phyloP scores from a whole-genome alignment of 37 sponge, comb jelly and placozoan genomes.

The Eunapius fragilis region DNA sequence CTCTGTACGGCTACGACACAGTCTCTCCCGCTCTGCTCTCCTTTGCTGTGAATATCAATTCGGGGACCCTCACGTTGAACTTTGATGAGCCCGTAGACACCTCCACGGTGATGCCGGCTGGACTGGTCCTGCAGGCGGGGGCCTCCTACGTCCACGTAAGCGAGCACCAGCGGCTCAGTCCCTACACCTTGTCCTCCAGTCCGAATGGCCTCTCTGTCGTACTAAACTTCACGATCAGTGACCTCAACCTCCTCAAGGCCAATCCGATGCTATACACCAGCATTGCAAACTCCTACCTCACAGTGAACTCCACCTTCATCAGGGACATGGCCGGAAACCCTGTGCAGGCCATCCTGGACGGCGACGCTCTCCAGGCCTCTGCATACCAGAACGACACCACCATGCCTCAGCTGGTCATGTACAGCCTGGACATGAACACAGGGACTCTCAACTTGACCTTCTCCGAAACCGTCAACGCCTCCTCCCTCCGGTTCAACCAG shows the following conservation, averaged over 20 bases:
- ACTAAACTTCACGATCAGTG: constrained; percentile 41
- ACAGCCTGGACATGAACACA: constrained; percentile 80
- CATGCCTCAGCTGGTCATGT: constrained; percentile 65
- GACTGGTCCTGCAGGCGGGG: constrained; percentile 63
- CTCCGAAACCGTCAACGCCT: constrained; percentile 88
- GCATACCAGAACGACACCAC: constrained; percentile 67
- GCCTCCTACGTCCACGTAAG: constrained; percentile 26
- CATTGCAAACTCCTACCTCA: constrained; percentile 60
- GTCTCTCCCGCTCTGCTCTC: constrained; percentile 52
- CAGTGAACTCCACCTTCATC: constrained; percentile 60
- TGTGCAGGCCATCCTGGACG: constrained; percentile 64
- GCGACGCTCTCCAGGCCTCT: constrained; percentile 61
- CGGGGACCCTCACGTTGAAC: constrained; percentile 57
- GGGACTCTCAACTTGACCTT: constrained; percentile 70
- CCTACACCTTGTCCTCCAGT: constrained; percentile 65
- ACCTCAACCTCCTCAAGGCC: constrained; percentile 83
- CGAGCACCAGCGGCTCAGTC: constrained; percentile 56
- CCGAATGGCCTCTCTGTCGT: constrained; percentile 71
- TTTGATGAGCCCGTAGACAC: constrained; percentile 92
- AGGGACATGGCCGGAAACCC: constrained; percentile 86
- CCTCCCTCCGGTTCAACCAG: constrained; percentile 64
- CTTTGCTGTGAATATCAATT: constrained; percentile 76
- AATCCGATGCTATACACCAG: constrained; percentile 64
- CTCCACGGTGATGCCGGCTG: constrained; percentile 62
- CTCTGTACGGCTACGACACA: constrained; percentile 54